Evolutionary conservation across 2,888 invertebrate genomes (phyloP).

Genomic region (Drosophila rubida): DNA sequence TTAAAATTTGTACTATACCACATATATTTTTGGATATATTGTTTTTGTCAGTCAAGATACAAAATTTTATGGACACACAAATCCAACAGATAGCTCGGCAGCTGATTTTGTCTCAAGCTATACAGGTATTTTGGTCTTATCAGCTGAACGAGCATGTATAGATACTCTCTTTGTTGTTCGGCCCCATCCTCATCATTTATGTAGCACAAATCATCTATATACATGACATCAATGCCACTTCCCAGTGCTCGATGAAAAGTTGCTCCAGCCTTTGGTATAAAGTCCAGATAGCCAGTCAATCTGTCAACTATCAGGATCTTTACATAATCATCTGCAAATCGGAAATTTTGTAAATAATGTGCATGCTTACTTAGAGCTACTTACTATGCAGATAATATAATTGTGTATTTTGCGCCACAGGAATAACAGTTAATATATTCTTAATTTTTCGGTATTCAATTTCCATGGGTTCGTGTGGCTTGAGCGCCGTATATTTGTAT

Average conservation of each 20-base stretch:
- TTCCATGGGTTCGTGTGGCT: conserved; percentile 26
- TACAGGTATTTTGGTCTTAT: conserved; percentile 54
- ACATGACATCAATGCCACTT: conserved; percentile 57
- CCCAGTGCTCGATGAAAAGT: conserved; percentile 34
- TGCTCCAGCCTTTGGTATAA: conserved; percentile 48
- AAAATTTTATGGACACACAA: conserved; percentile 27
- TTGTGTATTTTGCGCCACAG: conserved; percentile 22
- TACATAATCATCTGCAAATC: conserved; percentile 33
- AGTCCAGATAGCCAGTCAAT: conserved; percentile 42
- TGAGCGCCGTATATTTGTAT: conserved; percentile 18
- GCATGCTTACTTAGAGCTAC: neutral
- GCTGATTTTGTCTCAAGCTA: conserved; percentile 39
- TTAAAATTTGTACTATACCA: conserved; percentile 40
- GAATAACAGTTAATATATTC: conserved; percentile 43
- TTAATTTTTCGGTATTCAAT: conserved; percentile 6
- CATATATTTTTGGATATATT: too few relatives aligned
- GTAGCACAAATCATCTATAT: conserved; percentile 50
- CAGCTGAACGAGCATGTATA: conserved; percentile 47
- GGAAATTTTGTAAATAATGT: rapidly evolving
- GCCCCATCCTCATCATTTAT: neutral
- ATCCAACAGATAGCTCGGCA: conserved; percentile 52
- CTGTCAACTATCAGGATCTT: conserved; percentile 46
- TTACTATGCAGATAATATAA: conserved; percentile 57
- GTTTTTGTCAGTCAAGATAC: neutral
- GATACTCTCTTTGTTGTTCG: conserved; percentile 19